Percentiles rank a stretch among this genome's conserved stretches.
phyloP scores from a whole-genome alignment of 2,888 invertebrate genomes.

The Noctuana brunneofusca region DNA sequence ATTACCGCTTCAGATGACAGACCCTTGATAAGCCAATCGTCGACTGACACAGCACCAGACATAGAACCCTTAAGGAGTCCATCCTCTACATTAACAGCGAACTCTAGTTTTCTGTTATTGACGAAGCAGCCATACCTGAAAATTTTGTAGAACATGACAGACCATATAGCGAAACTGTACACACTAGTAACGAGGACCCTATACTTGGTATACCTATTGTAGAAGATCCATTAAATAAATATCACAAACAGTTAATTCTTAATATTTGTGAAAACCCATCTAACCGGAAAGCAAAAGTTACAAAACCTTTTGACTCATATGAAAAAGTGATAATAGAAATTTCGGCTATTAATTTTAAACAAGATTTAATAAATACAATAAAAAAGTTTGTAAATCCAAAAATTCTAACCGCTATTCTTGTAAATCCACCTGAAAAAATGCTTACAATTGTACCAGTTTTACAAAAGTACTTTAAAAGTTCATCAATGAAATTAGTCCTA shows the following conservation, averaged over 20 bases:
- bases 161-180: conserved; percentile 25
- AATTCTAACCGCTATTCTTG: conserved; percentile 2
- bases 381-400: conserved; percentile 15
- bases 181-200: conserved; percentile 15
- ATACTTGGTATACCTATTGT: not conserved
- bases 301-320: not conserved
- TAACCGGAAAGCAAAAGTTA: not conserved
- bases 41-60: conserved; percentile 46
- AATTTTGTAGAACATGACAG: not conserved
- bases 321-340: not conserved
- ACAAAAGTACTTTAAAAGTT: conserved; percentile 38
- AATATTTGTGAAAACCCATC: not conserved
- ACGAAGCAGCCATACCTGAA: not conserved
- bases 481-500: conserved; percentile 39
- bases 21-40: conserved; percentile 48
- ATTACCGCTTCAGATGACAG: conserved; percentile 52
- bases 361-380: not conserved
- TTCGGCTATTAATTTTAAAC: not conserved
- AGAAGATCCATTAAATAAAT: not conserved
- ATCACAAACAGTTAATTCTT: not conserved
- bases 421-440: conserved; percentile 14
- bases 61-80: conserved; percentile 35
- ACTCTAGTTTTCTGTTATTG: too few species aligned
- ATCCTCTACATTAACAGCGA: conserved; percentile 6
- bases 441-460: conserved; percentile 37